A percentile compares a stretch with the other conserved stretches of the same genome.
These are phyloP conservation scores for Stenichneumon culpator DNA, from an alignment of 2,888 invertebrate species.

Conservation along the genomic window DNA sequence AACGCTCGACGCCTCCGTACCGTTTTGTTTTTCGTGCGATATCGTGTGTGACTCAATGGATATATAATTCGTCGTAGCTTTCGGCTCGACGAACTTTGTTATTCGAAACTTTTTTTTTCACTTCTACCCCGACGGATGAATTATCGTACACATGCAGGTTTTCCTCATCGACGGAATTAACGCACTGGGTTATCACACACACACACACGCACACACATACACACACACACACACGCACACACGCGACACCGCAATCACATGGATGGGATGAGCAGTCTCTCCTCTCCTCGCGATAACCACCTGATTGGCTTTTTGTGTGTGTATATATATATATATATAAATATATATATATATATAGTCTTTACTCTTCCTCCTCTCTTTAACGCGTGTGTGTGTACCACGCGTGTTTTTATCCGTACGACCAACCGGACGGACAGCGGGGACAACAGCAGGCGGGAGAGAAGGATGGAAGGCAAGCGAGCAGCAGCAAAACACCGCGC, in stretches of 20 bases:
- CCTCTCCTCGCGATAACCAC: constrained; percentile 41
- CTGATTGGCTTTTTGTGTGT: not conserved
- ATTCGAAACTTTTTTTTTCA: not conserved
- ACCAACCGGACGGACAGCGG: constrained; percentile 60
- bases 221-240: constrained; percentile 32
- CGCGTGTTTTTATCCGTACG: constrained; percentile 63
- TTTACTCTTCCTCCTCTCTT: not conserved
- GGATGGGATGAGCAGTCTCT: constrained; percentile 18
- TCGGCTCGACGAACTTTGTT: constrained; percentile 1
- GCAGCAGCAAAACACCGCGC: constrained; percentile 49
- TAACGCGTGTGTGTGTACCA: constrained; percentile 15
- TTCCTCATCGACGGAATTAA: constrained; percentile 34
- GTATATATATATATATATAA: not conserved
- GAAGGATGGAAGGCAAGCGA: constrained; percentile 19
- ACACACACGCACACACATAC: constrained; percentile 14
- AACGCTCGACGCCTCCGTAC: constrained; percentile 1
- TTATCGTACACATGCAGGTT: constrained; percentile 7
- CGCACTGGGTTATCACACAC: constrained; percentile 59
- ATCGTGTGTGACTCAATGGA: not conserved
- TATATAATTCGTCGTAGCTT: not conserved
- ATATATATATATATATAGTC: not conserved
- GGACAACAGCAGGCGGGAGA: constrained; percentile 58
- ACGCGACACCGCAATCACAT: constrained; percentile 16
- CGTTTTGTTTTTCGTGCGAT: not conserved
- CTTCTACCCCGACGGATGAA: not conserved